A percentile compares a stretch with the other conserved stretches of the same genome.
Evolutionary conservation across 2,113 vertebrate genomes (phyloP).

Genomic region (Triplophysa tibetana): DNA sequence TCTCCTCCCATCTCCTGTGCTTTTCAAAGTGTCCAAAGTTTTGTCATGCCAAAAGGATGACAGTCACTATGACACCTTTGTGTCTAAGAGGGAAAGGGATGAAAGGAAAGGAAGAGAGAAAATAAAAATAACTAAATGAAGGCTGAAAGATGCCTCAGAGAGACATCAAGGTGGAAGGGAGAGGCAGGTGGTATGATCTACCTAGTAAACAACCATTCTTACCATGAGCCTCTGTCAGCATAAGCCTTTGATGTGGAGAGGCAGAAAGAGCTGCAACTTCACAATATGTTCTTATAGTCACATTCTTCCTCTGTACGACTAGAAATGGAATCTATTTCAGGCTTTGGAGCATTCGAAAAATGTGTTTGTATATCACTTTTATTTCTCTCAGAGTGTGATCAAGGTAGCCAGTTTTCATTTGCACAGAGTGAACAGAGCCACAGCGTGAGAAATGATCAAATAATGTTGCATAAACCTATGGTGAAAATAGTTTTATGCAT

Average conservation of each 20-base stretch:
- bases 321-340: constrained; percentile 44
- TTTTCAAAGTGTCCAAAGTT: constrained; percentile 62
- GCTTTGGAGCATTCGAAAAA: constrained; percentile 25
- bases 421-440: constrained; percentile 11
- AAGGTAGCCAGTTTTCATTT: constrained; percentile 41
- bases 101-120: constrained; percentile 56
- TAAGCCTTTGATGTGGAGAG: constrained; percentile 50
- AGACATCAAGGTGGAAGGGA: constrained; percentile 55
- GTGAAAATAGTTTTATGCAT: not conserved
- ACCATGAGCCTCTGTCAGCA: constrained; percentile 40
- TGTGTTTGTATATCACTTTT: constrained; percentile 31
- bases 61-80: constrained; percentile 63
- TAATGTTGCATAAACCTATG: not conserved
- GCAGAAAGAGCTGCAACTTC: constrained; percentile 40
- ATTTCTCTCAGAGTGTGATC: constrained; percentile 32
- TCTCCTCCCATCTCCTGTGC: constrained; percentile 50
- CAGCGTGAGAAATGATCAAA: constrained; percentile 6
- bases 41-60: constrained; percentile 26
- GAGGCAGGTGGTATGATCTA: constrained; percentile 53
- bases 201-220: constrained; percentile 56
- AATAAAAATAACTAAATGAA: constrained; percentile 69
- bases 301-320: constrained; percentile 32
- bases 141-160: constrained; percentile 49
- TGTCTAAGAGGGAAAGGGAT: constrained; percentile 62
- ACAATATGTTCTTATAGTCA: constrained; percentile 39